phyloP scores from a whole-genome alignment of 2,888 invertebrate species.

The Ectobius pallidus region DNA sequence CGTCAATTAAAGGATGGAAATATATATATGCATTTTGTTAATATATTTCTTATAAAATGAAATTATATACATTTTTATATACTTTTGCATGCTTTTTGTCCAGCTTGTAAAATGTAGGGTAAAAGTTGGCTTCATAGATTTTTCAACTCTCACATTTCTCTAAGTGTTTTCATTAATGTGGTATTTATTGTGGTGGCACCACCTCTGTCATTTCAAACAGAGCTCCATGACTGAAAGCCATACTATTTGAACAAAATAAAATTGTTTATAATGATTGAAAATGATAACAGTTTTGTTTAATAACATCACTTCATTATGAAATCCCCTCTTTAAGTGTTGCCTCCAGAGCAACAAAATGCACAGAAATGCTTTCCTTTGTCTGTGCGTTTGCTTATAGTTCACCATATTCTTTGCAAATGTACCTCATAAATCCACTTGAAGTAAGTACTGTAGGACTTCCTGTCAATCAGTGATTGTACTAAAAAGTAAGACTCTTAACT shows the following conservation, averaged over 20 bases:
- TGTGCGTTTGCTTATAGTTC: too few species aligned
- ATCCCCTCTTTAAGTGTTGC: not conserved
- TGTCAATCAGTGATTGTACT: too few species aligned
- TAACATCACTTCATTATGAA: not conserved
- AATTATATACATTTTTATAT: constrained; percentile 32
- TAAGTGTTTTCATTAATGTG: constrained; percentile 36
- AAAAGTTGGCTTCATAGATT: constrained; percentile 31
- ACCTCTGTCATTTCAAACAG: constrained; percentile 31
- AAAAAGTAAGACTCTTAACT: too few species aligned
- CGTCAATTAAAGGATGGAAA: constrained; percentile 24
- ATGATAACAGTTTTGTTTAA: too few species aligned
- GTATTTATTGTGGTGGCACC: constrained; percentile 35
- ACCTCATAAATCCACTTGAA: too few species aligned
- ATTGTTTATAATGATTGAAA: constrained; percentile 34
- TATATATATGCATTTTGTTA: constrained; percentile 28
- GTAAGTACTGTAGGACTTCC: too few species aligned
- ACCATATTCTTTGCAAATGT: too few species aligned
- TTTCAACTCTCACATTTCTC: constrained; percentile 26
- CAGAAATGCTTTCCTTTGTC: too few species aligned
- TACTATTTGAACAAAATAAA: constrained; percentile 36
- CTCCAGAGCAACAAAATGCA: not conserved
- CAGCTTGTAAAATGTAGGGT: constrained; percentile 38
- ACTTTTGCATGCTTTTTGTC: constrained; percentile 32
- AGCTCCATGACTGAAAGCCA: constrained; percentile 39
- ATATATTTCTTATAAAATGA: constrained; percentile 31